Evolutionary conservation across 2,113 vertebrate genomes (phyloP).

Genomic region (Eretmochelys imbricata): DNA sequence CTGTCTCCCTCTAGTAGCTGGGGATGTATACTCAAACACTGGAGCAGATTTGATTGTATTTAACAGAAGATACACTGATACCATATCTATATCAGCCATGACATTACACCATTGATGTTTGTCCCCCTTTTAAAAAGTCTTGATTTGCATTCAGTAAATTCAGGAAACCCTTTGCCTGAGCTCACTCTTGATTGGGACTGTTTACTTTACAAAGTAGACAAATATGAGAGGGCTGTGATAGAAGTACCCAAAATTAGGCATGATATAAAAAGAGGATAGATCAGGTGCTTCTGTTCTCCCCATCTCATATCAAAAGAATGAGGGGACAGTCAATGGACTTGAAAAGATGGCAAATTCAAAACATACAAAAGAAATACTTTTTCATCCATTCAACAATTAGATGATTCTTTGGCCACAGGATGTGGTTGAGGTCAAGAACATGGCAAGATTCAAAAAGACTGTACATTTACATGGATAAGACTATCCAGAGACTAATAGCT

Average conservation of each 20-base stretch:
- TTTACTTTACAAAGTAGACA: background rate
- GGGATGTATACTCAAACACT: fast-evolving
- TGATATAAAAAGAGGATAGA: background rate
- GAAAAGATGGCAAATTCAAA: background rate
- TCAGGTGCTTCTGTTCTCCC: background rate
- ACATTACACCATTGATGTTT: background rate
- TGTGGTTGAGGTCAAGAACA: slow-evolving; percentile 54
- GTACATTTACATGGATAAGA: background rate
- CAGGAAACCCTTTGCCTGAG: background rate
- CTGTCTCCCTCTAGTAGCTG: background rate
- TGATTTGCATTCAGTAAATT: background rate
- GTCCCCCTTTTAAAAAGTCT: background rate
- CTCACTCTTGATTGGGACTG: background rate
- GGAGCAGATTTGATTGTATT: background rate
- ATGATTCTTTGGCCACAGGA: slow-evolving; percentile 32
- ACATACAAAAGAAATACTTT: background rate
- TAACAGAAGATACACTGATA: background rate
- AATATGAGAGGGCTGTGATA: background rate
- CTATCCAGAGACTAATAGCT: background rate
- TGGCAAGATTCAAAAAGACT: slow-evolving; percentile 15
- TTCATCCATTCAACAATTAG: background rate
- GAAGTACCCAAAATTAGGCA: background rate
- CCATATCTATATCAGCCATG: background rate
- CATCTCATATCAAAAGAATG: background rate
- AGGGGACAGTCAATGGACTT: background rate